Percentiles rank a stretch among this genome's conserved stretches.
Conservation (phyloP, 2,113 vertebrate genomes). For the Mirza zaza region DNA sequence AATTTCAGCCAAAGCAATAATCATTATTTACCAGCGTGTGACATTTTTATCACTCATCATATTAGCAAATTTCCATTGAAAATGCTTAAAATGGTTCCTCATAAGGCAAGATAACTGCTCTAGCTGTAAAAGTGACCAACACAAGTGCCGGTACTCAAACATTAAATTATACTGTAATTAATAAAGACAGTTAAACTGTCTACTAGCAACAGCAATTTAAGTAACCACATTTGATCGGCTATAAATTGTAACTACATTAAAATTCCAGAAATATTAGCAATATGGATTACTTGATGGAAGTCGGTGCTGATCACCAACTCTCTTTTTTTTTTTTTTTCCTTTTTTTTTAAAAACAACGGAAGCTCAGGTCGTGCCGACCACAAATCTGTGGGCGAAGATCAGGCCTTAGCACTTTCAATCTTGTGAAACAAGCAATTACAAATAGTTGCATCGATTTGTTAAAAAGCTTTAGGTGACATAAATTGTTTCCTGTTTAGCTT, state of each 20-base stretch:
- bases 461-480: constrained; percentile 99
- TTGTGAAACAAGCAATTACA: constrained; percentile 99
- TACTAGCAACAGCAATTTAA: constrained; percentile 99
- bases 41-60: constrained; percentile 90
- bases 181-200: constrained; percentile 99
- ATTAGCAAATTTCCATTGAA: constrained; percentile 88
- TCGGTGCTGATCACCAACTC: constrained; percentile 91
- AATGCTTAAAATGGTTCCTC: constrained; percentile 92
- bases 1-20: constrained; percentile 89
- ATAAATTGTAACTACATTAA: constrained; percentile 99
- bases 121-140: constrained; percentile 90
- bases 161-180: constrained; percentile 99
- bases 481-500: constrained; percentile 99
- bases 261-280: constrained; percentile 97
- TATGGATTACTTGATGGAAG: constrained; percentile 96
- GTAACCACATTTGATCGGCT: constrained; percentile 98
- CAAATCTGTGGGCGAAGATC: constrained; percentile 95
- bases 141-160: constrained; percentile 89
- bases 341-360: constrained; percentile 79
- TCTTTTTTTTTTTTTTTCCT: constrained; percentile 69
- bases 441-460: constrained; percentile 99
- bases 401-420: constrained; percentile 98
- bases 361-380: constrained; percentile 93
- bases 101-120: constrained; percentile 88
- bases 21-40: constrained; percentile 89